Evolutionary conservation across 2,113 vertebrate species (phyloP).

Genomic region (Eubucco bourcierii): DNA sequence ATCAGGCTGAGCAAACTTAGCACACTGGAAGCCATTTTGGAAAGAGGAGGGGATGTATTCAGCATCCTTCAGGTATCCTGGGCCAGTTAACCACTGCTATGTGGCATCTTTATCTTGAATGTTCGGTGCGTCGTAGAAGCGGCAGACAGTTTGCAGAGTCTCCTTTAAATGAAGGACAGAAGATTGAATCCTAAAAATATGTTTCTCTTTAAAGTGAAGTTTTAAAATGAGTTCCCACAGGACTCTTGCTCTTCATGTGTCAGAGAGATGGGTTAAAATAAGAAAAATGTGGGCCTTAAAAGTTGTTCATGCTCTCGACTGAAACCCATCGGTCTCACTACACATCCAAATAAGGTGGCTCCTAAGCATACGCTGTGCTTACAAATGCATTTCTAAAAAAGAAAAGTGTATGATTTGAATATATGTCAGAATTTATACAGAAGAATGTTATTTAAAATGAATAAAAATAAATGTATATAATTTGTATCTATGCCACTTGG

Average conservation of each 20-base stretch:
- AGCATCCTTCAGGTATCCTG: background rate
- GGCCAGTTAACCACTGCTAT: background rate
- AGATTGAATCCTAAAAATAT: conserved; percentile 17
- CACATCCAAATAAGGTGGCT: conserved; percentile 48
- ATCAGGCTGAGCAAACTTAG: conserved; percentile 16
- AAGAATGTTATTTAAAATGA: conserved; percentile 85
- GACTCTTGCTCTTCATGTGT: conserved; percentile 38
- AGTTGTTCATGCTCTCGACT: conserved; percentile 65
- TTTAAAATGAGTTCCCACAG: conserved; percentile 51
- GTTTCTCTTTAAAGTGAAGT: conserved; percentile 14
- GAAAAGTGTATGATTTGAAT: conserved; percentile 79
- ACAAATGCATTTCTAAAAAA: conserved; percentile 77
- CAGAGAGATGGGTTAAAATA: conserved; percentile 50
- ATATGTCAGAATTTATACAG: conserved; percentile 84
- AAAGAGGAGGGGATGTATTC: background rate
- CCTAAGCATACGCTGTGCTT: conserved; percentile 63
- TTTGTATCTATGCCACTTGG: conserved; percentile 77
- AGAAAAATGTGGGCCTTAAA: conserved; percentile 67
- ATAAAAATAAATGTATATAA: conserved; percentile 85
- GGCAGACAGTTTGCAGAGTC: background rate
- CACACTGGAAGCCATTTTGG: background rate
- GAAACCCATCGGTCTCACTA: conserved; percentile 60
- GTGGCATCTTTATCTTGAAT: background rate
- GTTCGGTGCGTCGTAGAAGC: background rate
- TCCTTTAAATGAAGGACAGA: conserved; percentile 12